Percentiles rank a stretch among this genome's conserved stretches.
Evolutionary conservation across 2,888 invertebrate species (phyloP).

Genomic region (Mythimna pallens): DNA sequence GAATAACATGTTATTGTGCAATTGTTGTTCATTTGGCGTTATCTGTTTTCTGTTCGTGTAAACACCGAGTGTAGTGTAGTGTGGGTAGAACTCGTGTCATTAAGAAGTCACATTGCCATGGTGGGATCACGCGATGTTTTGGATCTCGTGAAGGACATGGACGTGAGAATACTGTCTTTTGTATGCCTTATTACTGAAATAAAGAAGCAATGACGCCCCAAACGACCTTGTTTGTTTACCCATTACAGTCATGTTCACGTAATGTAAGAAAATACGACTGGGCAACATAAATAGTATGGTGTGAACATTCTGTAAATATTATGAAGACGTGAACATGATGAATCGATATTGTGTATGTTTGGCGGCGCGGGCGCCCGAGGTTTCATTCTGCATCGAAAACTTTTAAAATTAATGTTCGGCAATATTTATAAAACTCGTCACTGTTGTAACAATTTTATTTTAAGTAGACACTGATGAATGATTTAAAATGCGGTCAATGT

Average conservation of each 20-base stretch:
- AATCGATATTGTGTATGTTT: conserved; percentile 30
- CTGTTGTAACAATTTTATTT: conserved; percentile 24
- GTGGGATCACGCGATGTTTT: conserved; percentile 65
- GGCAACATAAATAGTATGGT: conserved; percentile 12
- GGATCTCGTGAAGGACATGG: conserved; percentile 54
- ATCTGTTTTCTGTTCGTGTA: conserved; percentile 58
- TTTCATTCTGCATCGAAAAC: conserved; percentile 31
- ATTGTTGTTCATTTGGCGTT: conserved; percentile 61
- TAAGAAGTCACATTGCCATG: conserved; percentile 69
- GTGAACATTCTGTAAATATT: conserved; percentile 44
- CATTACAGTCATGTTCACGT: conserved; percentile 9
- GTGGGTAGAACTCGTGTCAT: conserved; percentile 53
- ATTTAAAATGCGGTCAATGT: conserved; percentile 33
- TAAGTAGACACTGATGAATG: conserved; percentile 36
- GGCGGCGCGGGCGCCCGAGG: conserved; percentile 2
- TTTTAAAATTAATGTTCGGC: conserved; percentile 27
- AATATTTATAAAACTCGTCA: conserved; percentile 24
- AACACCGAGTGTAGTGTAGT: conserved; percentile 45
- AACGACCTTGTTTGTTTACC: conserved; percentile 52
- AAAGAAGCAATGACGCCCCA: conserved; percentile 37
- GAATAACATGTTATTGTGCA: conserved; percentile 66
- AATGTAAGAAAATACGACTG: conserved; percentile 24
- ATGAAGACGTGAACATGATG: conserved; percentile 32
- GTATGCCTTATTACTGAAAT: conserved; percentile 56
- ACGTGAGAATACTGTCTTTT: conserved; percentile 59